A percentile compares a stretch with the other conserved stretches of the same genome.
Evolutionary conservation across 2,113 vertebrate species (phyloP).

Genomic region (Sylvilagus bachmani): DNA sequence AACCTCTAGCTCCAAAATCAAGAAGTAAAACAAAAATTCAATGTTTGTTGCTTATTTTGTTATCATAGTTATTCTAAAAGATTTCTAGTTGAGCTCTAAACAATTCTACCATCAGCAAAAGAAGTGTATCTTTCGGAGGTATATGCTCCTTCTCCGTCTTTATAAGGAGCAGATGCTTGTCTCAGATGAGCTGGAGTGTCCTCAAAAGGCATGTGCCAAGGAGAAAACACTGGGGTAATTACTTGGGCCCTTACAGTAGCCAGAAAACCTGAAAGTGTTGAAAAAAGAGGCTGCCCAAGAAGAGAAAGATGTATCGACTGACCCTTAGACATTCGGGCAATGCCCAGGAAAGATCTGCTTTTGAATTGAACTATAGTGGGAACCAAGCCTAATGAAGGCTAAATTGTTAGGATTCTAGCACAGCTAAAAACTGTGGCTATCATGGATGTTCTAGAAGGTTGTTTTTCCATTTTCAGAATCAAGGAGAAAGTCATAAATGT

Average conservation of each 20-base stretch:
- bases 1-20: slow-evolving; percentile 10
- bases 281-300: neutral
- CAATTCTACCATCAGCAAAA: neutral
- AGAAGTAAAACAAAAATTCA: slow-evolving; percentile 22
- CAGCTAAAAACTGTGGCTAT: neutral
- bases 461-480: slow-evolving; percentile 57
- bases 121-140: neutral
- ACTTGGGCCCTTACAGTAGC: neutral
- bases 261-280: slow-evolving; percentile 39
- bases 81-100: slow-evolving; percentile 39
- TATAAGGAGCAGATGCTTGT: neutral
- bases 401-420: slow-evolving; percentile 1
- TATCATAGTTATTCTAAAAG: neutral
- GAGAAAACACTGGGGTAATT: neutral
- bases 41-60: neutral
- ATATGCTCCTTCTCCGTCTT: neutral
- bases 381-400: slow-evolving; percentile 10
- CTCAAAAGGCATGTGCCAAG: neutral
- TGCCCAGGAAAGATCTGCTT: neutral
- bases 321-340: neutral
- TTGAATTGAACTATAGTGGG: neutral
- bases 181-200: neutral
- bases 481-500: slow-evolving; percentile 58
- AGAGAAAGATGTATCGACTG: neutral
- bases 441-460: neutral